These are phyloP conservation scores for Oncorhynchus keta DNA, from an alignment of 2,113 vertebrate genomes.

Conservation along the genomic window DNA sequence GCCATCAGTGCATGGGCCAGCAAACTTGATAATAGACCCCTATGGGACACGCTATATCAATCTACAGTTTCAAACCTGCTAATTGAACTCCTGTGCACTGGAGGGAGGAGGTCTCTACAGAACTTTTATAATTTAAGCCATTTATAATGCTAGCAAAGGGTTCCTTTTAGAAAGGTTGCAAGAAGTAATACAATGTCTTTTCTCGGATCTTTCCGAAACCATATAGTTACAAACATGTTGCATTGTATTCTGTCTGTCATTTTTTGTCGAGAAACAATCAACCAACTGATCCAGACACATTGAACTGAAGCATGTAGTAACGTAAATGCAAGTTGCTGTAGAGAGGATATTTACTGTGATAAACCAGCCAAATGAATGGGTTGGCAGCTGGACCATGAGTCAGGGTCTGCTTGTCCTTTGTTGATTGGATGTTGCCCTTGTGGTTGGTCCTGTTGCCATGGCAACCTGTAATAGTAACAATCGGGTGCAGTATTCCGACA, in stretches of 20 bases:
- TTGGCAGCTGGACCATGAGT: too few species aligned
- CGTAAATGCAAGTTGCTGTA: too few species aligned
- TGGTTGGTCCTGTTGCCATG: neutral
- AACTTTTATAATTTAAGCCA: neutral
- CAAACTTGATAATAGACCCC: constrained; percentile 57
- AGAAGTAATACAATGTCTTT: too few species aligned
- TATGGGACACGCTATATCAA: constrained; percentile 37
- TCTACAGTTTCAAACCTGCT: constrained; percentile 59
- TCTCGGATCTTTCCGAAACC: too few species aligned
- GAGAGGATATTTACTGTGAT: too few species aligned
- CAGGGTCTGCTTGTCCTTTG: neutral
- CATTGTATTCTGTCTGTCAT: too few species aligned
- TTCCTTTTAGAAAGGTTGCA: neutral
- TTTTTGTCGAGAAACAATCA: too few species aligned
- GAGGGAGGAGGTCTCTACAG: constrained; percentile 15
- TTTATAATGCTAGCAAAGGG: neutral
- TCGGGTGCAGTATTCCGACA: constrained; percentile 1
- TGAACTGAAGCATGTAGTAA: too few species aligned
- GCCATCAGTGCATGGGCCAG: constrained; percentile 52
- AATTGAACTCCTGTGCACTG: constrained; percentile 35
- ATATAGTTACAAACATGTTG: too few species aligned
- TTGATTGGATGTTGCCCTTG: constrained; percentile 1
- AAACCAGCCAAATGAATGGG: too few species aligned
- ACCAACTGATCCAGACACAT: too few species aligned
- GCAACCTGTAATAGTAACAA: constrained; percentile 3